Evolutionary conservation across 2,113 vertebrate genomes (phyloP), one percentile per base, ranked within the genome.

Genomic region (Silurus glanis): DNA sequence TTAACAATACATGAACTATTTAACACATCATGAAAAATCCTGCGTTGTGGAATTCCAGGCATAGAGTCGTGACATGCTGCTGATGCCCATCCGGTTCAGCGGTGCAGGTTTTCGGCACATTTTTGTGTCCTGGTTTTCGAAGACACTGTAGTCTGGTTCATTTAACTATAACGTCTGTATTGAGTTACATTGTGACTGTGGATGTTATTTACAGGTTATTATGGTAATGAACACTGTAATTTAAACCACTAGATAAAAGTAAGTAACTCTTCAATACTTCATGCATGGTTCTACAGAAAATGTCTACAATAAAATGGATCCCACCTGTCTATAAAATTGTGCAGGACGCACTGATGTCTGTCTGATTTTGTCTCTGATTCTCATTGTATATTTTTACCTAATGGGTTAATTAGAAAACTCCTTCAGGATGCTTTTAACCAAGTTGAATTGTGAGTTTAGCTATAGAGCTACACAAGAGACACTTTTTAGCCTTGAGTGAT

Each of bases 81-180:
- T 58, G 76, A 79, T 37, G 37, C 45, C 28, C 4, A 16, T 67
- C 76, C 4, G 59, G 85, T 81, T 85, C 58, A 84, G 55, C n/a
- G 19, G 25, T 51, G 59, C 45, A 9, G 5, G 58, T 61, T 61
- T 28, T 66, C 45, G 16, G 17, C 25, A 7, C 4, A 17, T 85
- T 23, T 86, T 61, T 82, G 14, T 86, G 87, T 91, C 37, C 91
- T 91, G 93, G 89, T 75, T 93, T 93, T 91, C 91, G 90, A 88
- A 88, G 83, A 87, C 89, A 89, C 25, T 28, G 84, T 87, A 90
- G 81, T 17, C 78, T 61, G 6, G 85, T 90, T 92, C 91, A 81
- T 94, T 90, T 79, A 87, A 89, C 79, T 51, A 55, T 90, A 83
- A 25, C 59, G 13, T 61, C 37, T 80, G 16, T 83, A 80, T 88